phyloP scores from a whole-genome alignment of 2,113 vertebrate species.

The Rhynchomys soricoides region DNA sequence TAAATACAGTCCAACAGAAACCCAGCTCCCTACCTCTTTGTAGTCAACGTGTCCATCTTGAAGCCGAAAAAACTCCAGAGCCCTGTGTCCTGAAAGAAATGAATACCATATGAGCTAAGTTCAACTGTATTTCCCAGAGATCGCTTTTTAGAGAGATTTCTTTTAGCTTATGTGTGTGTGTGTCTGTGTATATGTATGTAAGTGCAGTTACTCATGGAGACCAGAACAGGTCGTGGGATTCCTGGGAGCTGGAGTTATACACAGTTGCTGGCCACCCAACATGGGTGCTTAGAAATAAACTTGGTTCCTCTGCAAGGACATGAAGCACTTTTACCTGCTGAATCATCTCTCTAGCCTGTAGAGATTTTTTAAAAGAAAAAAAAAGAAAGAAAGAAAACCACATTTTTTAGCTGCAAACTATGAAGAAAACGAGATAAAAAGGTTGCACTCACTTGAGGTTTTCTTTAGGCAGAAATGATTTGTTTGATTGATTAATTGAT shows the following conservation, averaged over 20 bases:
- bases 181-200: not conserved
- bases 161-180: not conserved
- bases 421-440: not conserved
- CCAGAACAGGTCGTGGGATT: not conserved
- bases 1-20: not conserved
- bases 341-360: not conserved
- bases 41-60: constrained; percentile 82
- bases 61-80: constrained; percentile 85
- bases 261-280: too few relatives aligned
- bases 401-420: not conserved
- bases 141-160: not conserved
- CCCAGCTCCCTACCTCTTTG: constrained; percentile 82
- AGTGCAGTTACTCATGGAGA: not conserved
- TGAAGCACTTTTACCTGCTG: not conserved
- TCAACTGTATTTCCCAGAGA: not conserved
- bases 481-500: not conserved
- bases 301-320: not conserved
- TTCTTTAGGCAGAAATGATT: not conserved
- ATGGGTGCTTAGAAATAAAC: not conserved
- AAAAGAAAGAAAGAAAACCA: too few relatives aligned
- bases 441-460: not conserved
- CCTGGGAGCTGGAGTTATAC: too few relatives aligned
- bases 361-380: not conserved
- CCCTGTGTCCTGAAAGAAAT: constrained; percentile 87
- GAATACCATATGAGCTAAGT: not conserved